Evolutionary conservation across 1,140 invertebrate genomes (phyloP), one percentile per base, ranked within the genome.

Genomic region (Drosophila triauraria): DNA sequence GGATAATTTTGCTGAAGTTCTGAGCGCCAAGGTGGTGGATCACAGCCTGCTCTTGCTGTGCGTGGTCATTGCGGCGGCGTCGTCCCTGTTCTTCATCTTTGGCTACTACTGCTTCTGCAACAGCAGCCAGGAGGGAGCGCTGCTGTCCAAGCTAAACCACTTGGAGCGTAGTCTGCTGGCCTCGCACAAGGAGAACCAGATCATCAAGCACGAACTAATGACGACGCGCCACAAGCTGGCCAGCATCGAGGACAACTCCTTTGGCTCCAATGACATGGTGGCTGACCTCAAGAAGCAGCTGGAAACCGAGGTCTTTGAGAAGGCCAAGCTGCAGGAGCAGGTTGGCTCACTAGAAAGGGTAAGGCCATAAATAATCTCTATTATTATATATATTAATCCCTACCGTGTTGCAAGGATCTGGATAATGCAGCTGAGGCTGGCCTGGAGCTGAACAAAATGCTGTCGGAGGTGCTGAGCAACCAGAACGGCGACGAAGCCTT

Each of bases 81-180:
- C 95, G 5, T 95, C 95, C 9, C 91, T 97, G 15, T 91, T 96
- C 61, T 96, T 97, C 82, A 95, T 95, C n/a, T 94, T 96, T 58
- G 96, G 95, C 25, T 96, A 96, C 93, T 96, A 96, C 92, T 95
- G 95, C 75, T 95, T 96, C 75, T 96, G 96, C 92, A 96, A 96
- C 87, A 95, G 93, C 80, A 94, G 95, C 82, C 94, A 95, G 78
- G 96, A 95, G 83, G 93, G 93, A 27, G 93, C 93, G 13, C 91
- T 96, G 4, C 93, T 96, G 30, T 93, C 93, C 0, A 95, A 94
- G 78, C 94, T 96, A 53, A 96, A 96, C 91, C 93, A 94, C 71
- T 91, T 96, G 38, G 95, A 96, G 78, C 85, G 92, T 25, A 92
- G 91, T 68, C 50, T 93, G 51, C 47, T 93, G 46, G 76, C 86